These are phyloP conservation scores for Bombus balteatus DNA, from an alignment of 1,140 invertebrate species.

Conservation along the genomic window DNA sequence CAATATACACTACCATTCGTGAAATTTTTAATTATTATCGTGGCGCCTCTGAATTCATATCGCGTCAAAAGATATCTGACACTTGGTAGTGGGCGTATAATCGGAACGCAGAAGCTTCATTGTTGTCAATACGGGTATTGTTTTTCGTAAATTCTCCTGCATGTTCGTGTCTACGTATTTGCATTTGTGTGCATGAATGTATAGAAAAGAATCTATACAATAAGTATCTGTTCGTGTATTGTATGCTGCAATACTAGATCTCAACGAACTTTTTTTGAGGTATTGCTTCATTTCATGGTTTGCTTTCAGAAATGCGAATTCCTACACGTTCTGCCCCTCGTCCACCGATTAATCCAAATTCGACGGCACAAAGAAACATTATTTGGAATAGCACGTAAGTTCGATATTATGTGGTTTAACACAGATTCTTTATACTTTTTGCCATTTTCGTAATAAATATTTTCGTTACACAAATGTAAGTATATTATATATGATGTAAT, in stretches of 20 bases:
- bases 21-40: conserved; percentile 26
- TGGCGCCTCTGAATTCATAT: not conserved
- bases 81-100: conserved; percentile 39
- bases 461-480: not conserved
- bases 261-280: not conserved
- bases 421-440: not conserved
- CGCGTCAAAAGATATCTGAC: conserved; percentile 6
- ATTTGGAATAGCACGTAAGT: conserved; percentile 75
- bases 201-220: conserved; percentile 43
- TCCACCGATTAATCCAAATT: conserved; percentile 69
- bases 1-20: not conserved
- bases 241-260: not conserved
- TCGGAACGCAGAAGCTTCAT: not conserved
- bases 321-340: conserved; percentile 78
- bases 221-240: conserved; percentile 69
- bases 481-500: no score
- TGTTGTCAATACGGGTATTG: not conserved
- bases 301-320: conserved; percentile 77
- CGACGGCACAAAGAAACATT: conserved; percentile 61
- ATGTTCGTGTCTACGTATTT: conserved; percentile 21
- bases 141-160: conserved; percentile 11
- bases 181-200: conserved; percentile 28
- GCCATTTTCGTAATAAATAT: not conserved
- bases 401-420: not conserved
- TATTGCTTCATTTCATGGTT: conserved; percentile 31